Conservation (phyloP, 2,888 invertebrate species). For the Ischnura elegans region DNA sequence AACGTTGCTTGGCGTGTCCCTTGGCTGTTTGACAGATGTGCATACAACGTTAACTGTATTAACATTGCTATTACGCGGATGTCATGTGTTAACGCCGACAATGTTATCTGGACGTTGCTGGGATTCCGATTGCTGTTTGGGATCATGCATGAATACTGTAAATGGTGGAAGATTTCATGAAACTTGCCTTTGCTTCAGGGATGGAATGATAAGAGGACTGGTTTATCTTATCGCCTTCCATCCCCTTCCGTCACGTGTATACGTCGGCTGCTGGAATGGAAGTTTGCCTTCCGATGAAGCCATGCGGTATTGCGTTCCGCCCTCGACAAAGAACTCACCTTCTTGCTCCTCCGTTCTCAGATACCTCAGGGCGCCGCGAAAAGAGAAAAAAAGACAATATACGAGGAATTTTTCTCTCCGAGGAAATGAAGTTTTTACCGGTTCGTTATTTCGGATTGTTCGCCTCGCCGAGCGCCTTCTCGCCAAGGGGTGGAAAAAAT, state of each 20-base stretch:
- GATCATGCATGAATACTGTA: too few relatives aligned
- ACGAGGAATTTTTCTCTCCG: not conserved
- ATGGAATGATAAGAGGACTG: too few relatives aligned
- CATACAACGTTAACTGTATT: too few relatives aligned
- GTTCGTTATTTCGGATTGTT: constrained; percentile 35
- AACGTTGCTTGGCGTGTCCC: too few relatives aligned
- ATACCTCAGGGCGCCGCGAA: not conserved
- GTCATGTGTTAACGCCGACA: too few relatives aligned
- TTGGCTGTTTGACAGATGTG: too few relatives aligned
- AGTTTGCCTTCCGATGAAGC: not conserved
- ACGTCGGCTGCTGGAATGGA: not conserved
- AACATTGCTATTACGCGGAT: too few relatives aligned
- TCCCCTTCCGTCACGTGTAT: not conserved
- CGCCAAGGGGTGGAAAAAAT: not conserved
- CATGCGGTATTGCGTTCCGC: not conserved
- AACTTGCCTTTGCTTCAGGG: not conserved
- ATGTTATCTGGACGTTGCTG: too few relatives aligned
- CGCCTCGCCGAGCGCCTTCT: not conserved
- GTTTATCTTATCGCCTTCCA: too few relatives aligned
- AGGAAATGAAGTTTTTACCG: constrained; percentile 18
- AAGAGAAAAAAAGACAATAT: too few relatives aligned
- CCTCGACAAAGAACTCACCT: not conserved
- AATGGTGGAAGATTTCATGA: too few relatives aligned
- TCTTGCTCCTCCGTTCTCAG: not conserved
- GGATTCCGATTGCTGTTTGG: too few relatives aligned